Evolutionary conservation across 2,888 invertebrate genomes (phyloP).

Genomic region (Pachliopta kotzebuea): DNA sequence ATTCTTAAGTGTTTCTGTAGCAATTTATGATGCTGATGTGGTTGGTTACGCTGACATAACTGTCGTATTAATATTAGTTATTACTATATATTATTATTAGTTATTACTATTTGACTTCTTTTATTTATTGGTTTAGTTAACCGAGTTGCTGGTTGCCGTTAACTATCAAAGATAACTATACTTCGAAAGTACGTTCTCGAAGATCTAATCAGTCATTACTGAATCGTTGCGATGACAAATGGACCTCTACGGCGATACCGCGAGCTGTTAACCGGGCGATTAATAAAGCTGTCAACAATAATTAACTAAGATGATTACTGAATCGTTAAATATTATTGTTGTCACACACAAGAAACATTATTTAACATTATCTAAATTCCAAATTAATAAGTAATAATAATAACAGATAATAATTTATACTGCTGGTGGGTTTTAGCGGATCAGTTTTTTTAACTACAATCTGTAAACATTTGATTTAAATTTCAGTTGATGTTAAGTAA

Average conservation of each 20-base stretch:
- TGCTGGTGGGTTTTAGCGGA: no score
- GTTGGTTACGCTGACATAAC: no score
- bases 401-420: not conserved
- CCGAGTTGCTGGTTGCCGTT: not conserved
- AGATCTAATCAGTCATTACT: not conserved
- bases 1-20: no score
- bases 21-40: no score
- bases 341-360: not conserved
- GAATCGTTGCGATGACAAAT: constrained; percentile 15
- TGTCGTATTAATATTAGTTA: no score
- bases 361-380: no score
- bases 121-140: no score
- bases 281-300: constrained; percentile 22
- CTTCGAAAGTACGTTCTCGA: constrained; percentile 1
- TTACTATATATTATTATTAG: no score
- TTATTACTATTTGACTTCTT: no score
- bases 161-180: not conserved
- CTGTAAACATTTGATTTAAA: not conserved
- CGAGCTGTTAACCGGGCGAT: constrained; percentile 14
- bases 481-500: not conserved
- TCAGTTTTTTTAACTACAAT: no score
- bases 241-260: constrained; percentile 4
- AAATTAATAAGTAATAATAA: not conserved
- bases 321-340: constrained; percentile 15
- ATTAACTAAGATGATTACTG: constrained; percentile 16